phyloP scores from a whole-genome alignment of 2,113 vertebrate species.

The Pan troglodytes region NHGRI_mPanTro3-v2.1_pri NC_072410.2:71722001-71722500 shows the following conservation, averaged over 20 bases:
- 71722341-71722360: background rate
- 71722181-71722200: background rate
- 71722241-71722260: background rate
- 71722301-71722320: background rate
- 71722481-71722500: background rate
- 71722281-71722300: background rate
- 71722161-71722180: constrained; percentile 1
- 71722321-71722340: background rate
- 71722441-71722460: background rate
- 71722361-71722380: background rate
- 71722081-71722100: no score
- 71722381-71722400: background rate
- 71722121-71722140: no score
- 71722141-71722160: no score
- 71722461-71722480: constrained; percentile 11
- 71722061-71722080: no score
- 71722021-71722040: no score
- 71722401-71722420: background rate
- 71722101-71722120: no score
- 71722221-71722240: background rate
- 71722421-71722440: background rate
- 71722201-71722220: background rate
- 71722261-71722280: constrained; percentile 6
- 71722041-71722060: no score
- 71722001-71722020: no score